Conservation (phyloP, 92 coral and sea anemone genomes). For the Epizoanthus scotinus region DNA sequence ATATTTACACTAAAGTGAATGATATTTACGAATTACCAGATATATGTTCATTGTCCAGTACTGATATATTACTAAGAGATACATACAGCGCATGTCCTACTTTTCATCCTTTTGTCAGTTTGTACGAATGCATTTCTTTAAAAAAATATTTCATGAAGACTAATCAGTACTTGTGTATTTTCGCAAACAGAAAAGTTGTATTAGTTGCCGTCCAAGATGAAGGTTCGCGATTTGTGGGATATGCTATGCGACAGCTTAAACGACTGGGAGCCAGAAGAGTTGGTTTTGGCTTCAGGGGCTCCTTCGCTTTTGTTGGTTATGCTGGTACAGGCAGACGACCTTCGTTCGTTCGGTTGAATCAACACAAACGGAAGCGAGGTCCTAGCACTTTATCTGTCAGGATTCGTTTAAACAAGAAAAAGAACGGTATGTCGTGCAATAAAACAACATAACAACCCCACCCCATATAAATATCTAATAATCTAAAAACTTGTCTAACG, state of each 20-base stretch:
- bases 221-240: constrained; percentile 11
- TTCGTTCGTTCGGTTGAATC: constrained; percentile 14
- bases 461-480: no score
- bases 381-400: constrained; percentile 27
- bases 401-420: constrained; percentile 23
- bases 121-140: not conserved
- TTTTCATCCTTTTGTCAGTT: no score
- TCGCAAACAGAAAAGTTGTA: constrained; percentile 7
- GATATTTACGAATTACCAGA: no score
- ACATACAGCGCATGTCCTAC: no score
- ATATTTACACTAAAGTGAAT: no score
- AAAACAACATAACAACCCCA: no score
- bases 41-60: no score
- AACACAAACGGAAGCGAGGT: constrained; percentile 19
- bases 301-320: constrained; percentile 4
- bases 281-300: constrained; percentile 19
- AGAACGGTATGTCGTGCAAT: not conserved
- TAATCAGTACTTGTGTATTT: not conserved
- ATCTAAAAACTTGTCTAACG: no score
- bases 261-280: constrained; percentile 26
- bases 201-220: constrained; percentile 25
- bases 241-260: constrained; percentile 13
- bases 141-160: no score
- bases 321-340: constrained; percentile 15
- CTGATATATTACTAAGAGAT: no score